Evolutionary conservation across 2,113 vertebrate species (phyloP), one percentile per base, ranked within the genome.

Genomic region (Uropsilus gracilis): DNA sequence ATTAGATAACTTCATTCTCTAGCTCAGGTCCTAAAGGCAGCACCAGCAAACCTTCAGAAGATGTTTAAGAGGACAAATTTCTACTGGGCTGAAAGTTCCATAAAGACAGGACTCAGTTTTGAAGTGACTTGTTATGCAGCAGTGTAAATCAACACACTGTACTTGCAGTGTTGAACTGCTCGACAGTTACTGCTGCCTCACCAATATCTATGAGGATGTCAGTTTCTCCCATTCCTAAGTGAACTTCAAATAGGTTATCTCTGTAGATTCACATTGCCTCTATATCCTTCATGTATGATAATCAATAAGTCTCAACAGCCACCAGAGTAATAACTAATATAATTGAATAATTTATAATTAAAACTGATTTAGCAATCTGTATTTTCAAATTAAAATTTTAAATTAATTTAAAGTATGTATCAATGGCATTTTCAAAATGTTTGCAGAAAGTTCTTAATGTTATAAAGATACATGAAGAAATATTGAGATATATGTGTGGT

Each of bases 331-430:
- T 32, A 72, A 89, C 44, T 76, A 73, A 72, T 39, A 71, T 11
- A 57, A 14, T 30, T 61, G 30, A n/a, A n/a, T 22, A 77, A 89
- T 39, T 75, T 88, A 39, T 80, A 73, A 75, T 73, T 73, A 93
- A 81, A 86, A 72, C 30, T 6, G 66, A 71, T 46, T 82, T 71
- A 88, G 32, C 13, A 77, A 32, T 64, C 26, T 94, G 8, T 46
- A 83, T 44, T 91, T 90, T 89, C 20, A 86, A 86, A 64, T 80
- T 46, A 85, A 82, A 86, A 86, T 50, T 80, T 34, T 81, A 81
- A 86, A 90, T 66, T 61, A 53, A 80, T 50, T 75, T 50, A 86
- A 83, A 69, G 20, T 86, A 42, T 34, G 17, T 80, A 82, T 55
- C 16, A 91, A 13, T 37, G 90, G 64, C 7, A 77, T 61, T 86